Evolutionary conservation across 2,797 vertebrate species (phyloP), one percentile per base, ranked within the genome.

Genomic region (Myiotriccus ornatus): DNA sequence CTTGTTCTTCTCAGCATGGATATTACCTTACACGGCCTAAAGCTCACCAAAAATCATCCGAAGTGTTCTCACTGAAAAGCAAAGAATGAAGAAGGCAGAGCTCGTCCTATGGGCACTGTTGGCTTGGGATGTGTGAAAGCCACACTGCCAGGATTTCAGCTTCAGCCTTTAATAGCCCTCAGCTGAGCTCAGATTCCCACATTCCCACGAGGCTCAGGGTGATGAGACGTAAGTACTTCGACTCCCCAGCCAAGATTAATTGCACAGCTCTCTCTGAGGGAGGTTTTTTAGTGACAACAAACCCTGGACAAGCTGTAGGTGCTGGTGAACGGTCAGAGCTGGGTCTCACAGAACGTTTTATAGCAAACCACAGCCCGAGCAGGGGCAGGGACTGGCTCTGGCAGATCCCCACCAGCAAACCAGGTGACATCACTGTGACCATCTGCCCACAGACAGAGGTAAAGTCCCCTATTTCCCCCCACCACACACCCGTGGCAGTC

Each of bases 401-500:
- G 39, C 39, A 32, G 32, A 34, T 24, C 22, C 35, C 25, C 12
- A 39, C 43, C 69, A 50, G 21, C 69, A 68, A 35, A 39, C 25
- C n/a, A 12, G 18, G 23, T 28, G 44, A 25, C 44, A 56, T 15
- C 55, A 43, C 39, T 32, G 23, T 17, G 39, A 7, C 4, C 8
- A 9, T 10, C 56, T 25, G 15, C 32, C 50, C 21, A 1, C 27
- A 34, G 57, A 20, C 0, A 0, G 55, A 83, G 34, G 47, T 14
- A 19, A 81, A 59, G 14, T 8, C 46, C 14, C 37, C 22, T 25
- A 0, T 6, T 6, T 23, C 16, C 20, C 23, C 19, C 3, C 6
- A 12, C 6, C 27, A 30, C 25, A 12, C 7, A 1, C 3, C 2
- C 1, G 0, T 30, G 37, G 14, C 2, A 2, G 18, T 41, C 6